Evolutionary conservation across 2,113 vertebrate species (phyloP).

Genomic region (Varanus salvator): DNA sequence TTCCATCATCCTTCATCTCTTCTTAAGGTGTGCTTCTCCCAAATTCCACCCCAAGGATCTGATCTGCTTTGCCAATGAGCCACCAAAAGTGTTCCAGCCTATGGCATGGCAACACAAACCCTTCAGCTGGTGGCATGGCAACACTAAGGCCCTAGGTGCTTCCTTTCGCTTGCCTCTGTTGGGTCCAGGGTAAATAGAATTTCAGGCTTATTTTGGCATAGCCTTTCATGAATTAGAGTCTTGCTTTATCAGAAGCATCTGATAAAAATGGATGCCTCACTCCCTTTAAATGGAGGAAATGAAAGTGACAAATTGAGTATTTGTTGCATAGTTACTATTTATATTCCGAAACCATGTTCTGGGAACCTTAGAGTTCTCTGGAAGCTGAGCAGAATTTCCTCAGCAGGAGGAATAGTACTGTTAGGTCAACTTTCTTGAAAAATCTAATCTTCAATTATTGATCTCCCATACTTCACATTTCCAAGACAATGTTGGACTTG

Average conservation of each 20-base stretch:
- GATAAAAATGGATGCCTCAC: not conserved
- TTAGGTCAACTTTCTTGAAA: not conserved
- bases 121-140: too few species aligned
- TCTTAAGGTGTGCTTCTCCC: too few species aligned
- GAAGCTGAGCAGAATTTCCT: not conserved
- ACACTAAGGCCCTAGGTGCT: too few species aligned
- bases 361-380: not conserved
- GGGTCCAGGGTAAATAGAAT: too few species aligned
- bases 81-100: too few species aligned
- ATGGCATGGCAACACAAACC: too few species aligned
- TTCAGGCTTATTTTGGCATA: not conserved
- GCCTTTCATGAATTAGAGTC: not conserved
- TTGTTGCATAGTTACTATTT: constrained; percentile 31
- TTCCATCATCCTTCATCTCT: too few species aligned
- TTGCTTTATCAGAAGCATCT: not conserved
- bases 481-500: not conserved
- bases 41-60: too few species aligned
- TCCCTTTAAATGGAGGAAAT: constrained; percentile 18
- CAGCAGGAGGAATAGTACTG: not conserved
- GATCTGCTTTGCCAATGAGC: too few species aligned
- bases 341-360: not conserved
- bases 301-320: not conserved
- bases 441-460: not conserved
- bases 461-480: not conserved
- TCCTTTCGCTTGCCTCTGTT: too few species aligned